Conservation (phyloP, 2,113 vertebrate species). For the Mormyrus iriodes region DNA sequence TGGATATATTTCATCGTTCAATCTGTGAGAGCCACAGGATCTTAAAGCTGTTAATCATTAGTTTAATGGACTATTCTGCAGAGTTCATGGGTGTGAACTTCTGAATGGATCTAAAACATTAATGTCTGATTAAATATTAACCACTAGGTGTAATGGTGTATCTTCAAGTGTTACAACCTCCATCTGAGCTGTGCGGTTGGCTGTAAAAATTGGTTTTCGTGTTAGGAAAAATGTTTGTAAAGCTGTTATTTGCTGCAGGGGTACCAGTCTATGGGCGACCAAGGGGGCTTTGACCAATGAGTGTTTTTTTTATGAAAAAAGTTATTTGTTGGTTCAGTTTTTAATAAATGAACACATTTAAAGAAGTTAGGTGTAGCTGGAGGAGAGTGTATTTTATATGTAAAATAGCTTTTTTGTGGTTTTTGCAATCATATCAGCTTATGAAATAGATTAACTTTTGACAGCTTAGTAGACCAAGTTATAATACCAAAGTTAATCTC, state of each 20-base stretch:
- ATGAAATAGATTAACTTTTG: background rate
- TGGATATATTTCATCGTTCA: background rate
- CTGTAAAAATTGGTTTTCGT: background rate
- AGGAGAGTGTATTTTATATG: background rate
- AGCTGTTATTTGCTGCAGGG: background rate
- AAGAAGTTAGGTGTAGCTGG: background rate
- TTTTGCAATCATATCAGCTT: background rate
- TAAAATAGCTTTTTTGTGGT: background rate
- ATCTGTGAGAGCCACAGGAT: background rate
- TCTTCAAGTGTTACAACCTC: background rate
- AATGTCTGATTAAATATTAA: constrained; percentile 14
- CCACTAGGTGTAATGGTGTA: constrained; percentile 5
- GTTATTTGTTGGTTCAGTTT: background rate
- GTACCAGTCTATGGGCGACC: background rate
- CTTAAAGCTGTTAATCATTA: constrained; percentile 6
- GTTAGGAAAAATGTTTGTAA: background rate
- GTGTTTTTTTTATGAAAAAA: background rate
- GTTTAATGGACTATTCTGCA: constrained; percentile 8
- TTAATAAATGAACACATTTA: background rate
- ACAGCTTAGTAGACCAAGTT: background rate
- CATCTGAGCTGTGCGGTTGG: background rate
- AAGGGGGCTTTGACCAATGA: background rate
- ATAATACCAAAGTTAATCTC: too few species aligned
- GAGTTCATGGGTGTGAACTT: background rate
- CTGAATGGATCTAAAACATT: background rate